These are phyloP conservation scores for Phalera bucephala DNA, from an alignment of 2,888 invertebrate genomes.

Conservation along the genomic window DNA sequence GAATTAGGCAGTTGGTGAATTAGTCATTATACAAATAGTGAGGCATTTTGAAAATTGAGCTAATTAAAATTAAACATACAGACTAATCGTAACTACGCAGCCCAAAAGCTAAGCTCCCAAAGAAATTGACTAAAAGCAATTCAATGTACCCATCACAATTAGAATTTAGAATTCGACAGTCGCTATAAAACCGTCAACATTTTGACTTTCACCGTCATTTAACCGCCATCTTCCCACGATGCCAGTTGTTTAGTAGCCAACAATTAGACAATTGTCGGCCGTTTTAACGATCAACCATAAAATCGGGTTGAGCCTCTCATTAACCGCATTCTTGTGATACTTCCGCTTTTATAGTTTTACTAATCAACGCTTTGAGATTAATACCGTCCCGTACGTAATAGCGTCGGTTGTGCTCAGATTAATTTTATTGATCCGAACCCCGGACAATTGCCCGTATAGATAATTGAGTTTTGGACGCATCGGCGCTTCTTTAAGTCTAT, in stretches of 20 bases:
- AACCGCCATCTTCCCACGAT: constrained; percentile 73
- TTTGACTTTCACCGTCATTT: constrained; percentile 75
- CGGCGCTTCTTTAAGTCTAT: constrained; percentile 58
- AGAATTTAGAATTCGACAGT: constrained; percentile 65
- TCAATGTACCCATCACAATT: constrained; percentile 68
- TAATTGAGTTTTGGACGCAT: constrained; percentile 74
- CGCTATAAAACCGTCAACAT: constrained; percentile 64
- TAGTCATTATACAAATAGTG: too few species aligned
- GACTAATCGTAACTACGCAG: too few species aligned
- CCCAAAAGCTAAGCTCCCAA: too few species aligned
- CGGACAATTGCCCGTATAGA: constrained; percentile 80
- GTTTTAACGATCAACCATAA: constrained; percentile 79
- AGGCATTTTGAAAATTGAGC: too few species aligned
- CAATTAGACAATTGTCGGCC: constrained; percentile 82
- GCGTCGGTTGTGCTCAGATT: constrained; percentile 72
- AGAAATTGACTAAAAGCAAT: constrained; percentile 69
- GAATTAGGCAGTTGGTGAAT: too few species aligned
- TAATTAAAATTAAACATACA: too few species aligned
- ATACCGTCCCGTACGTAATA: constrained; percentile 75
- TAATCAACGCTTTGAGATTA: constrained; percentile 81
- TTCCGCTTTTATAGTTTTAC: constrained; percentile 83
- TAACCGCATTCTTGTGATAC: constrained; percentile 82
- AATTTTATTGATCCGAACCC: constrained; percentile 72
- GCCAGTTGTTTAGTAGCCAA: constrained; percentile 69
- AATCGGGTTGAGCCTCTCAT: constrained; percentile 78